Evolutionary conservation across 2,113 vertebrate genomes (phyloP).

Genomic region (Panthera leo): DNA sequence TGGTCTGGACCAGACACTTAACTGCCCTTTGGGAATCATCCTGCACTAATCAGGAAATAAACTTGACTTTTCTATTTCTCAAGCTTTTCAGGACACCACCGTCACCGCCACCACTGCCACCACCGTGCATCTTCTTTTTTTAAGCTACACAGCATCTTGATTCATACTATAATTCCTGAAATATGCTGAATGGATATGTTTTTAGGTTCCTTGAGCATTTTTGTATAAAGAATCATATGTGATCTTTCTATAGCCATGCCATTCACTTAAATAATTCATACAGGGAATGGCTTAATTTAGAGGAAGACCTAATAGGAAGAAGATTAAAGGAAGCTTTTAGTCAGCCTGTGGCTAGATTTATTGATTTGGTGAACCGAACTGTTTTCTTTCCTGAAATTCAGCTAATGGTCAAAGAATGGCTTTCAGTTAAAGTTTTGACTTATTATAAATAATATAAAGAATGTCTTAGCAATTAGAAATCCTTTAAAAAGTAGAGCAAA

Average conservation of each 20-base stretch:
- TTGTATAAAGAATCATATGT: slow-evolving; percentile 71
- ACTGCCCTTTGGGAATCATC: slow-evolving; percentile 56
- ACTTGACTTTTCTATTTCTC: slow-evolving; percentile 64
- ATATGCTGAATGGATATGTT: slow-evolving; percentile 37
- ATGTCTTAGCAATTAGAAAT: slow-evolving; percentile 83
- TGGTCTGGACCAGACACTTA: slow-evolving; percentile 63
- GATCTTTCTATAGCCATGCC: slow-evolving; percentile 77
- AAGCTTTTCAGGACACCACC: slow-evolving; percentile 36
- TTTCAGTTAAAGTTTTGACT: slow-evolving; percentile 85
- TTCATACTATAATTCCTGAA: slow-evolving; percentile 49
- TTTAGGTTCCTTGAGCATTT: slow-evolving; percentile 64
- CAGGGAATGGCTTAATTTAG: slow-evolving; percentile 84
- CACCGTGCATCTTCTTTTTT: neutral
- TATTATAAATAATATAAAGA: slow-evolving; percentile 85
- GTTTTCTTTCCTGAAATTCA: slow-evolving; percentile 86
- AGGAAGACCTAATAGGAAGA: slow-evolving; percentile 85
- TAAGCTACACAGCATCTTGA: slow-evolving; percentile 48
- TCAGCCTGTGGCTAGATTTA: slow-evolving; percentile 87
- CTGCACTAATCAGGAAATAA: slow-evolving; percentile 56
- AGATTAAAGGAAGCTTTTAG: slow-evolving; percentile 89
- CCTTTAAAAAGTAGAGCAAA: slow-evolving; percentile 85
- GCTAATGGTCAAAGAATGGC: slow-evolving; percentile 86
- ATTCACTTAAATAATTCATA: slow-evolving; percentile 87
- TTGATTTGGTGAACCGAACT: slow-evolving; percentile 90
- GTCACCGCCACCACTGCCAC: neutral